A percentile compares a stretch with the other conserved stretches of the same genome.
Conservation (phyloP, 1,140 invertebrate genomes). For the Ooceraea biroi region DNA sequence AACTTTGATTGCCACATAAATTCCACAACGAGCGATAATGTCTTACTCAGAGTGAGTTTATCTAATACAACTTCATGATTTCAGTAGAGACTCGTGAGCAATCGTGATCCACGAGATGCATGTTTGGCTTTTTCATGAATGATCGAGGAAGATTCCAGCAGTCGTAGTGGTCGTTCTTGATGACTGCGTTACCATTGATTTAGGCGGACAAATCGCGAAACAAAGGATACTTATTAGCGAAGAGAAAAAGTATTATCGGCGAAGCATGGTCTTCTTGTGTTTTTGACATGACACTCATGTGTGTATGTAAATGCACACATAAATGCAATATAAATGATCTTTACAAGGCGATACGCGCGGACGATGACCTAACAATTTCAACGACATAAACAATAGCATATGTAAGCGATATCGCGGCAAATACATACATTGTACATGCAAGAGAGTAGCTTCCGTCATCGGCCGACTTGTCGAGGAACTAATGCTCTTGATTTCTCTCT, state of each 20-base stretch:
- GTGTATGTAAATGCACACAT: slow-evolving; percentile 9
- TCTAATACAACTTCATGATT: not conserved
- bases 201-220: slow-evolving; percentile 35
- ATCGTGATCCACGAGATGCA: not conserved
- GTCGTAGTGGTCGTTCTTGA: not conserved
- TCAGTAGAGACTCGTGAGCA: not conserved
- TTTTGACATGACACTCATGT: slow-evolving; percentile 9
- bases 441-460: slow-evolving; percentile 63
- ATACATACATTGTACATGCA: not conserved
- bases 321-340: slow-evolving; percentile 71
- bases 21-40: not conserved
- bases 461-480: slow-evolving; percentile 59
- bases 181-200: slow-evolving; percentile 20
- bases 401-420: not conserved
- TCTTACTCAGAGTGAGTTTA: not conserved
- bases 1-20: not conserved
- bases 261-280: slow-evolving; percentile 48
- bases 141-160: slow-evolving; percentile 14
- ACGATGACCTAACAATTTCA: slow-evolving; percentile 73
- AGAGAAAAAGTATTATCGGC: slow-evolving; percentile 55
- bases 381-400: slow-evolving; percentile 64
- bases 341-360: slow-evolving; percentile 57
- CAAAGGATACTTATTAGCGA: slow-evolving; percentile 72
- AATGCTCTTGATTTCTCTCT: slow-evolving; percentile 1
- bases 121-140: not conserved